Conservation (phyloP, 1,140 invertebrate species). For the Anastatus disparis region DNA sequence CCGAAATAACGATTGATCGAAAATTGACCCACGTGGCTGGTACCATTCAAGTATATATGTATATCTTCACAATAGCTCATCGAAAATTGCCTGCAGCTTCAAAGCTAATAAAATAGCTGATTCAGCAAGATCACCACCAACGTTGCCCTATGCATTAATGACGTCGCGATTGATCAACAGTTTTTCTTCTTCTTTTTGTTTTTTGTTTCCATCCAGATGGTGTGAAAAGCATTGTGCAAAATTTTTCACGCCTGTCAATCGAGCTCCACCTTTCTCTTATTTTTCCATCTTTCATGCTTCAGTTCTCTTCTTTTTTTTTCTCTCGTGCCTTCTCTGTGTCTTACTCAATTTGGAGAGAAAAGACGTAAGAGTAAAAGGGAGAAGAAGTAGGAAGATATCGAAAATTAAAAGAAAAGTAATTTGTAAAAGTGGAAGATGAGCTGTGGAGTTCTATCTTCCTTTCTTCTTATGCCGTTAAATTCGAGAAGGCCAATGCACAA, state of each 20-base stretch:
- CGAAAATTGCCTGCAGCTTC: neutral
- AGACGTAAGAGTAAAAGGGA: neutral
- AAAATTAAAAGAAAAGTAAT: constrained; percentile 27
- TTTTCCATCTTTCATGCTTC: constrained; percentile 2
- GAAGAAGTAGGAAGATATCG: neutral
- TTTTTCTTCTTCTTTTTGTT: constrained; percentile 49
- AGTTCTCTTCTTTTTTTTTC: neutral
- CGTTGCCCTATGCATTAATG: constrained; percentile 52
- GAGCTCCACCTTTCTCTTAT: constrained; percentile 37
- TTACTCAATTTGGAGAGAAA: neutral
- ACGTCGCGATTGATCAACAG: constrained; percentile 55
- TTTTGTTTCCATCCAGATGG: neutral
- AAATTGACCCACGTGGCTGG: too few species aligned
- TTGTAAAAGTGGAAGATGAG: neutral
- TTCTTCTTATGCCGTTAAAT: neutral
- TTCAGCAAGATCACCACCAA: constrained; percentile 46
- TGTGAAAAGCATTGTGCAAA: constrained; percentile 56
- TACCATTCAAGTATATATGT: too few species aligned
- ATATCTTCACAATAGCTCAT: neutral
- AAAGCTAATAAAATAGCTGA: constrained; percentile 32
- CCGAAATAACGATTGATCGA: too few species aligned
- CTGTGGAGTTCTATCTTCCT: neutral
- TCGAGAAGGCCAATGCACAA: neutral
- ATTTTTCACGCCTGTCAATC: constrained; percentile 64
- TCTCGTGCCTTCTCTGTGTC: neutral